Evolutionary conservation across 2,888 invertebrate species (phyloP).

Genomic region (Sarcophaga subvicina): DNA sequence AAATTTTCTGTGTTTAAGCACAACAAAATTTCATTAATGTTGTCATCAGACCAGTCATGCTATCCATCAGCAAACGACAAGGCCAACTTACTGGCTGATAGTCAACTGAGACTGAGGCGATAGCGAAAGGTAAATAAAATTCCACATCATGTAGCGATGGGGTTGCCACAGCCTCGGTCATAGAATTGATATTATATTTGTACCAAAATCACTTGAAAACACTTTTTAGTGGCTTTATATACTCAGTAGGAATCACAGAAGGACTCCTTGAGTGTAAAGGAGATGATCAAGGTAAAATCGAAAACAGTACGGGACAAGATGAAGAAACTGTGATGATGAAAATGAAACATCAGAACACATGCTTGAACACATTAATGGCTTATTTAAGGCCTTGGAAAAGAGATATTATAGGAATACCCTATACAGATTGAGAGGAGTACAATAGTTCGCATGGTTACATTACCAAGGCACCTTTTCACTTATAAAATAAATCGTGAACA

Average conservation of each 20-base stretch:
- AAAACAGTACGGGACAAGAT: too few relatives aligned
- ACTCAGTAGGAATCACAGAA: neutral
- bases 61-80: slow-evolving; percentile 49
- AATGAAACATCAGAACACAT: too few relatives aligned
- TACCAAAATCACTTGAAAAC: slow-evolving; percentile 40
- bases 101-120: neutral
- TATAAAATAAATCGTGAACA: too few relatives aligned
- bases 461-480: too few relatives aligned
- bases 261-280: too few relatives aligned
- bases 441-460: too few relatives aligned
- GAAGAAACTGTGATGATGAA: too few relatives aligned
- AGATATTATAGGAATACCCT: too few relatives aligned
- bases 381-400: too few relatives aligned
- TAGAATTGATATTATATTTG: slow-evolving; percentile 36
- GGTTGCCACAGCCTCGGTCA: slow-evolving; percentile 35
- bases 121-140: slow-evolving; percentile 15
- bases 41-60: slow-evolving; percentile 57
- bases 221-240: slow-evolving; percentile 24
- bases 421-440: too few relatives aligned
- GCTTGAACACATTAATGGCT: too few relatives aligned
- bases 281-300: too few relatives aligned
- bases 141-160: slow-evolving; percentile 31
- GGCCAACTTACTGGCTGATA: neutral
- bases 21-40: slow-evolving; percentile 60
- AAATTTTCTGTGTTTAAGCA: slow-evolving; percentile 50